Conservation (phyloP, 2,113 vertebrate species). For the Ptilorrhoa leucosticta region DNA sequence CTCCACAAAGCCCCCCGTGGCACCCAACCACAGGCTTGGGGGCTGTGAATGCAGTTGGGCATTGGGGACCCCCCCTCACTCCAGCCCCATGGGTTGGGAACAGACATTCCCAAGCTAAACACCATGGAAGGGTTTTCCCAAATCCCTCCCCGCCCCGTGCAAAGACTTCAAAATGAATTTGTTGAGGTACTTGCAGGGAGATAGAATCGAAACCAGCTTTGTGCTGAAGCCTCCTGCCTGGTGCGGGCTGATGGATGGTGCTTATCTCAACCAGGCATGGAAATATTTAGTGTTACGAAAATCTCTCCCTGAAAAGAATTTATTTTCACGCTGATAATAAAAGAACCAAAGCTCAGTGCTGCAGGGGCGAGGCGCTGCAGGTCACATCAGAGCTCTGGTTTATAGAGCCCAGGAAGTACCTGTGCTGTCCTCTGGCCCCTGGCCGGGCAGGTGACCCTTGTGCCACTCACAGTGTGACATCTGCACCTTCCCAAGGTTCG, state of each 20-base stretch:
- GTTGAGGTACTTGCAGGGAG: background rate
- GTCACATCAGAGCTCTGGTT: rapidly evolving
- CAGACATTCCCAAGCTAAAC: rapidly evolving
- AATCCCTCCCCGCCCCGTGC: rapidly evolving
- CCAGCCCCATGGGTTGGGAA: rapidly evolving
- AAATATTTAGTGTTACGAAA: background rate
- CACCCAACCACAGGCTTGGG: rapidly evolving
- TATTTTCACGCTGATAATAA: background rate
- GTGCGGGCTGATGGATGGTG: background rate
- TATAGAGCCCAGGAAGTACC: background rate
- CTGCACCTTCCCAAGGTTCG: background rate
- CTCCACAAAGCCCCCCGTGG: background rate
- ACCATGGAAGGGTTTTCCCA: background rate
- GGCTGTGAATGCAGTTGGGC: background rate
- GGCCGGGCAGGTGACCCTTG: background rate
- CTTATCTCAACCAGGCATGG: background rate
- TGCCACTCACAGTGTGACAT: background rate
- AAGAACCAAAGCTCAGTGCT: background rate
- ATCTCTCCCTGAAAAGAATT: background rate
- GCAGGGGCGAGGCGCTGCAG: background rate
- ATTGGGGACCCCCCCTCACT: background rate
- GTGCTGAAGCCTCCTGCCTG: background rate
- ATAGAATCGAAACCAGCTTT: background rate
- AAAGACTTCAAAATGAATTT: background rate
- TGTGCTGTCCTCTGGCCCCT: background rate